Evolutionary conservation across 2,797 vertebrate genomes (phyloP), one percentile per base, ranked within the genome.

Genomic region (Anabas testudineus): DNA sequence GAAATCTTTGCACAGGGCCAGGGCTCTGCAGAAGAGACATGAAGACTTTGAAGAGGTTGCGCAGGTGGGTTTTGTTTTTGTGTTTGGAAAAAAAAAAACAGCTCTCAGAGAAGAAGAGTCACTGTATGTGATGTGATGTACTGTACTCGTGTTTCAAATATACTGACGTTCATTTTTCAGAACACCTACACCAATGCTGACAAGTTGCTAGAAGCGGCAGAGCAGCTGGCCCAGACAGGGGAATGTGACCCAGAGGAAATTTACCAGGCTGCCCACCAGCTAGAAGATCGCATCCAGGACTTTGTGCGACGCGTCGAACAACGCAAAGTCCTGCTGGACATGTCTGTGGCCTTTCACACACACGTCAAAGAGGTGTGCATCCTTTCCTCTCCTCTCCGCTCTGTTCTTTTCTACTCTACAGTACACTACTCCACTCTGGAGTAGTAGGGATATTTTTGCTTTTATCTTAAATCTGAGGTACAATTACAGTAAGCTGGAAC

Each of bases 141-240:
- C 14, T 55, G 15, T 47, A 14, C 6, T 55, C 8, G 54, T 3
- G 26, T 65, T 26, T 63, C 53, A 57, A 67, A 48, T 26, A 8
- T 39, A 22, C 22, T 30, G 3, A 52, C 66, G 18, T 71, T 45
- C n/a, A 47, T 52, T 6, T 87, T 85, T 64, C 83, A 99, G 97
- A 99, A 99, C 89, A 99, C 98, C 0, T 99, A 99, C 19, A 99
- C 98, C 37, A 99, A 99, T 0, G 98, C 98, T 45, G 98, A 99
- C 83, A 99, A 99, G 73, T 83, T 99, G 65, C 91, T 99, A 34
- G 97, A 99, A 88, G 97, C 97, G 2, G 97, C 97, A 0, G 97
- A 99, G 78, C 97, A 99, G 91, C 91, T 99, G 49, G 97, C 97
- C 5, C 98, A 99, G 91, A 99, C 98, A 0, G 96, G 97, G 2